Base-by-base conservation (phyloP, 2,888 invertebrate species). In the Andrena flavipes region DNA sequence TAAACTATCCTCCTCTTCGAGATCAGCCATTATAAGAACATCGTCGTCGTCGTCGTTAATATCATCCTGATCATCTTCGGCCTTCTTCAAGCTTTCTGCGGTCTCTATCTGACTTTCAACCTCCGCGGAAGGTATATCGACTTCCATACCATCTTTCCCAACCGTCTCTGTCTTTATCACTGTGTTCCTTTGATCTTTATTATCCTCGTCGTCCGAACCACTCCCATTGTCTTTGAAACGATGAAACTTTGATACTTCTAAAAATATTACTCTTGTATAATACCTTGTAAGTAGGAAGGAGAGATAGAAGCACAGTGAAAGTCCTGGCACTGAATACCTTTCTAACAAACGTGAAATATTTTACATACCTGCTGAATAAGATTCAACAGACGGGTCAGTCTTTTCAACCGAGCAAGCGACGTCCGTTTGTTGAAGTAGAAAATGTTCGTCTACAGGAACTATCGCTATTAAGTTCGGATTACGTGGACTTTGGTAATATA, bases 401-500 rank as follows among this genome's bases (percentile, higher is more conserved):
- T 86, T 84, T 70, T 86, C 85, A 67, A 75, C 48, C 16, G 84
- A 49, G 33, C 62, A 83, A 30, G 68, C 23, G 65, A 71, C 26
- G 65, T 90, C 85, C 56, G 76, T 78, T 76, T 88, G 80, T 49
- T 80, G 82, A 42, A 88, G 82, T 13, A 91, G 86, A 54, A 87
- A 64, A 76, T 92, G 91, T 51, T 92, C 91, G 30, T 93, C 93
- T 54, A 94, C 91, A 56, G 95, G 94, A 65, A 94, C 94, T 60
- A 95, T 95, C 48, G 95, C 93, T 82, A 95, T 95, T 33, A 95
- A 90, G 89, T 95, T 95, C 33, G 94, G 93, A 87, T 94, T 95
- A 64, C 90, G 87, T 72, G 88, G 91, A 64, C 90, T 91, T 42
- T 91, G 91, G 81, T 92, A 90, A 87, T 91, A 91, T 30, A 91